Conservation (phyloP, 2,888 invertebrate genomes). For the Drosophila vallismaia region DNA sequence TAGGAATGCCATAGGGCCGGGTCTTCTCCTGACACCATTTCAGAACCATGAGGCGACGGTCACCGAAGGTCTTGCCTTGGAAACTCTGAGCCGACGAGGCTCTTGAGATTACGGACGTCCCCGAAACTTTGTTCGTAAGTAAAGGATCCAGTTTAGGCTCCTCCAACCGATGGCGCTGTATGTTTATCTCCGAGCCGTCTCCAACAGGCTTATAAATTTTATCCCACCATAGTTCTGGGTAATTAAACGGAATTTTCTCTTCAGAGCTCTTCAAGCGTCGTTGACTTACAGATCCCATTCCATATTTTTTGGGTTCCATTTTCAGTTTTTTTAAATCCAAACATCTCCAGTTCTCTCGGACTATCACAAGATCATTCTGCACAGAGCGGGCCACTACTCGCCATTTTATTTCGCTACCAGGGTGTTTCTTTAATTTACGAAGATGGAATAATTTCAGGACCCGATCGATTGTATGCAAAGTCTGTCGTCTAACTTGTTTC, state of each 20-base stretch:
- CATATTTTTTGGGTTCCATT: background rate
- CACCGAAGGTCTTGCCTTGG: constrained; percentile 48
- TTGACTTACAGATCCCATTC: no score
- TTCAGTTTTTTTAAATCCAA: background rate
- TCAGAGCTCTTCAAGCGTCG: background rate
- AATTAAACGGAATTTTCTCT: background rate
- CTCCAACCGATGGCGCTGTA: background rate
- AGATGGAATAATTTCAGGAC: background rate
- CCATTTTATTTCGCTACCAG: background rate
- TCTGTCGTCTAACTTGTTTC: background rate
- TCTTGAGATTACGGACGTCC: background rate
- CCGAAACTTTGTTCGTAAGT: background rate
- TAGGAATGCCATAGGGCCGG: constrained; percentile 51
- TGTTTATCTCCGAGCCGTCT: background rate
- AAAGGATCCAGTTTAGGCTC: background rate
- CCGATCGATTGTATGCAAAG: background rate
- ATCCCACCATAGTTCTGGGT: background rate
- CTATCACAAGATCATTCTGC: background rate
- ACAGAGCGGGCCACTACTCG: background rate
- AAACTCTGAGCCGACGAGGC: background rate
- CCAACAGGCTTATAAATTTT: background rate
- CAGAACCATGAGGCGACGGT: constrained; percentile 28
- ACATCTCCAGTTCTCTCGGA: background rate
- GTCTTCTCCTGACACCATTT: constrained; percentile 36
- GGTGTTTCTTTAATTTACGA: background rate